Evolutionary conservation across 1,140 invertebrate species (phyloP), one percentile per base, ranked within the genome.

Genomic region (Heliconius eleuchia): DNA sequence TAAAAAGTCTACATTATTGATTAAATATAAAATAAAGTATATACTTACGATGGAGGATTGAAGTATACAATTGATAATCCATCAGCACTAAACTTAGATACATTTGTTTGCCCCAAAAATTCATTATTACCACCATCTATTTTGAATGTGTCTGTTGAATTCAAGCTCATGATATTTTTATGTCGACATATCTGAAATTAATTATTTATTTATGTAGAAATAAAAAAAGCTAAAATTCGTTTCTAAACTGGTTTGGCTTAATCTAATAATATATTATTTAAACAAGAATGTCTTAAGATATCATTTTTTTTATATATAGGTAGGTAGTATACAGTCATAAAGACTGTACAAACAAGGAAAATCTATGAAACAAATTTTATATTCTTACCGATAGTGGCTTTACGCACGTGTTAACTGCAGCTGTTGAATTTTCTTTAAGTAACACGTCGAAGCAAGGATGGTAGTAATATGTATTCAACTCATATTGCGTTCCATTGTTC

Each of bases 21-120:
- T 7, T 52, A 6, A 19, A 9, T 9, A 57, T n/a, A 57, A n/a
- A 23, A 23, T 57, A 57, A 23, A 23, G 3, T 16, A 77, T 19
- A 83, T 84, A 93, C 92, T 92, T 87, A 94, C 92, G 92, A 94
- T 74, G 92, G 91, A 1, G 78, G 74, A 89, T 93, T 92, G 11
- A 76, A 57, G 76, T 91, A 94, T 34, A 85, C 87, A 18, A 94
- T 87, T 30, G 87, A 89, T 75, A 82, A 83, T 27, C 91, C 91
- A 83, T 93, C 86, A 46, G 84, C 27, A 76, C 84, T 87, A 66
- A 93, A 93, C 16, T 82, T 70, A 4, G 89, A 85, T 18, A 78
- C 60, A 81, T 88, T 90, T 16, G 87, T 82, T 11, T 72, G 85
- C 55, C 92, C 92, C 81, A 93, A 77, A 71, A 86, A 90, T 66